Percentiles rank a stretch among this genome's conserved stretches.
Conservation (phyloP, 2,797 vertebrate genomes). For the Odontamblyopus lacepedii region DNA sequence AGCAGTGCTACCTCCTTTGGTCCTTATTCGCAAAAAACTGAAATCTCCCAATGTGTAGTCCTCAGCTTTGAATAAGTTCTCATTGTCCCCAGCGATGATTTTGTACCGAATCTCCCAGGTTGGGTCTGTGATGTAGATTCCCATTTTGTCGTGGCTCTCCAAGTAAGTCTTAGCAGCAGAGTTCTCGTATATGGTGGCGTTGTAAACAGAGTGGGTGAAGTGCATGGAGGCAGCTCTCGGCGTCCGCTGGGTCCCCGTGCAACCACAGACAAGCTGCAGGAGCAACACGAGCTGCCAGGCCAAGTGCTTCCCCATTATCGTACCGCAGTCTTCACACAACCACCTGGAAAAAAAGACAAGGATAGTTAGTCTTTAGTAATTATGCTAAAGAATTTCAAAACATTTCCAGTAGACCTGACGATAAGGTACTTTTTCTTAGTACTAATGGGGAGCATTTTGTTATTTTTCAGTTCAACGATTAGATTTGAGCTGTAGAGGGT, state of each 20-base stretch:
- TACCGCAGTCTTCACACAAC: conserved; percentile 78
- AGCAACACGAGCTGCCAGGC: conserved; percentile 78
- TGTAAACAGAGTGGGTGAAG: conserved; percentile 91
- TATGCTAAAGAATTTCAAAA: background rate
- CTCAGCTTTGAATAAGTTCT: conserved; percentile 98
- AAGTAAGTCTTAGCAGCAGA: conserved; percentile 97
- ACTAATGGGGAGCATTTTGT: too few relatives aligned
- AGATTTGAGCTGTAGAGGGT: too few relatives aligned
- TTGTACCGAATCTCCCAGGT: conserved; percentile 95
- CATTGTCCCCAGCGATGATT: conserved; percentile 95
- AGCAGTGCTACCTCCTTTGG: conserved; percentile 98
- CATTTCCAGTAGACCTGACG: background rate
- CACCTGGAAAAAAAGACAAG: conserved; percentile 71
- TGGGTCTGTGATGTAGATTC: conserved; percentile 85
- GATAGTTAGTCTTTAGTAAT: conserved; percentile 1
- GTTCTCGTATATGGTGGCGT: conserved; percentile 96
- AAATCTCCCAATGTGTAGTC: conserved; percentile 94
- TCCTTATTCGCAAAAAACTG: conserved; percentile 97
- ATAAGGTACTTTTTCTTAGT: too few relatives aligned
- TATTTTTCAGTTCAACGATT: too few relatives aligned
- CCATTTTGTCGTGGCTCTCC: conserved; percentile 94
- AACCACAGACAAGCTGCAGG: conserved; percentile 83
- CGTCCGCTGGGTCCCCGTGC: conserved; percentile 79
- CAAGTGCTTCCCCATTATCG: conserved; percentile 87
- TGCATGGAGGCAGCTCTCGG: conserved; percentile 75